Evolutionary conservation across 2,888 invertebrate species (phyloP).

Genomic region (Macropis europaea): DNA sequence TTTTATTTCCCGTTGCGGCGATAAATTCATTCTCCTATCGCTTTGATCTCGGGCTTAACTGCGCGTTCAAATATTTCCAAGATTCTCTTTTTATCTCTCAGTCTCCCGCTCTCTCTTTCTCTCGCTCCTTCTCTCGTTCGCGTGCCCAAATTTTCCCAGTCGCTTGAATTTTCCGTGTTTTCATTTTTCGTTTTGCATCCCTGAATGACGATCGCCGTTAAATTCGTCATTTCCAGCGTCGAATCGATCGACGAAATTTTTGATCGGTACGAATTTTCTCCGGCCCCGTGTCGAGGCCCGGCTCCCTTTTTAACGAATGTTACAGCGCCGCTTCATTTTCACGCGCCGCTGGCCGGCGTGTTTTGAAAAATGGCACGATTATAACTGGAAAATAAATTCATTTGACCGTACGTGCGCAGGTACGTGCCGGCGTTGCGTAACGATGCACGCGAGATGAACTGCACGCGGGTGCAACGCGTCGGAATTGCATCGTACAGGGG

Average conservation of each 20-base stretch:
- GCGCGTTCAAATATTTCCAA: conserved; percentile 11
- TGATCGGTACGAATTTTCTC: not conserved
- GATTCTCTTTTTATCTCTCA: not conserved
- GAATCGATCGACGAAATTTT: too few species aligned
- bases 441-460: conserved; percentile 39
- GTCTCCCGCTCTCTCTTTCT: not conserved
- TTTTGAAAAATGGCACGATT: conserved; percentile 18
- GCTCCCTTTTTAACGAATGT: not conserved
- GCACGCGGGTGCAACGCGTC: conserved; percentile 13
- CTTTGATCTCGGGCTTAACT: conserved; percentile 34
- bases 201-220: too few species aligned
- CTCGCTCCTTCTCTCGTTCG: not conserved
- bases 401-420: not conserved
- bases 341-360: not conserved
- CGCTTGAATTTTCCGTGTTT: too few species aligned
- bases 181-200: too few species aligned
- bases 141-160: not conserved
- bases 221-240: too few species aligned
- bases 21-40: conserved; percentile 32
- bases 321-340: not conserved
- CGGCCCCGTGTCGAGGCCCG: not conserved
- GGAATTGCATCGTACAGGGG: conserved; percentile 29
- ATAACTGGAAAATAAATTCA: conserved; percentile 20
- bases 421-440: conserved; percentile 8
- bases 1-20: conserved; percentile 24